Conservation (phyloP, 2,888 invertebrate genomes). For the Caenorhabditis imperialis region DNA sequence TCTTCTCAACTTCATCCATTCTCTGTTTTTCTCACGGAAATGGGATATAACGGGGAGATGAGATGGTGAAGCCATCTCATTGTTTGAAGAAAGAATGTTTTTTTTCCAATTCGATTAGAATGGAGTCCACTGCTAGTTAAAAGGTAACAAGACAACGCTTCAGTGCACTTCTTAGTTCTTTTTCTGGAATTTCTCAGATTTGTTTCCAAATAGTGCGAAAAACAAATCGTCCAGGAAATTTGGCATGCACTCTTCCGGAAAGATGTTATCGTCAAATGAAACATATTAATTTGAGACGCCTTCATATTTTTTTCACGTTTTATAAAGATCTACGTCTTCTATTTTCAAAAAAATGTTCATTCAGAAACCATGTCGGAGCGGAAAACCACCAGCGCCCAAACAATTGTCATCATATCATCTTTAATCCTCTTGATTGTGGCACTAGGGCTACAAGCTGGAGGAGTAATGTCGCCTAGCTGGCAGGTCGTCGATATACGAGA, state of each 20-base stretch:
- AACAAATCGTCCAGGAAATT: too few relatives aligned
- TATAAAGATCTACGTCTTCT: too few relatives aligned
- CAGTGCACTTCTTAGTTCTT: background rate
- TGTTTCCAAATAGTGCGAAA: too few relatives aligned
- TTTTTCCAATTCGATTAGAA: conserved; percentile 10
- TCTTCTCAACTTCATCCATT: conserved; percentile 2
- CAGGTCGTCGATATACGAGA: conserved; percentile 77
- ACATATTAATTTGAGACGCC: too few relatives aligned
- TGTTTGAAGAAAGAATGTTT: background rate
- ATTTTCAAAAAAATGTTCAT: conserved; percentile 13
- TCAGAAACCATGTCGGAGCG: conserved; percentile 52
- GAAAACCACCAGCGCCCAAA: conserved; percentile 42
- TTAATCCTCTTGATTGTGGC: conserved; percentile 70
- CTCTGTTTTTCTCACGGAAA: conserved; percentile 40
- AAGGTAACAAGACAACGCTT: conserved; percentile 6
- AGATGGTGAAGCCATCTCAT: conserved; percentile 1
- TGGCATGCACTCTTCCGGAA: background rate
- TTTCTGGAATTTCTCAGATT: background rate
- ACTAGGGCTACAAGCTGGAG: conserved; percentile 72
- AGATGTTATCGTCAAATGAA: conserved; percentile 6
- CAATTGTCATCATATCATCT: conserved; percentile 55
- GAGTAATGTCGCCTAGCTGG: conserved; percentile 76
- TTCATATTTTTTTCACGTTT: background rate
- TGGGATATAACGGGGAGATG: conserved; percentile 21
- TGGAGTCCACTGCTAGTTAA: background rate